A percentile compares a stretch with the other conserved stretches of the same genome.
Evolutionary conservation across 1,140 invertebrate genomes (phyloP).

Genomic region (Leptinotarsa texana): DNA sequence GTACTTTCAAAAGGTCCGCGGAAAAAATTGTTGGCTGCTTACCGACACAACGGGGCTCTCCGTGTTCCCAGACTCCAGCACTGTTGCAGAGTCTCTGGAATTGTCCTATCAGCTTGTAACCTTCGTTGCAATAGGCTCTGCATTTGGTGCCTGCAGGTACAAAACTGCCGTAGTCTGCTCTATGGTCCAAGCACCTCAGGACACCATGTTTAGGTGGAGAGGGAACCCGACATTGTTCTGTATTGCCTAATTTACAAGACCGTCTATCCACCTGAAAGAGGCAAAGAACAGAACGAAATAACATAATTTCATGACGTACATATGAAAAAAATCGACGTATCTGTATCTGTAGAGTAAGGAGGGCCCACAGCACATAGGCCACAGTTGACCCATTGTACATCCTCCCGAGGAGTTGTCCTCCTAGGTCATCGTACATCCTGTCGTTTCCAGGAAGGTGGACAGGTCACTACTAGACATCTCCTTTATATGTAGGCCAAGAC

Average conservation of each 20-base stretch:
- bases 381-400: too few species aligned
- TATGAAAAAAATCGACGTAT: too few species aligned
- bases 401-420: too few species aligned
- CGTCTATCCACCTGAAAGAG: slow-evolving; percentile 25
- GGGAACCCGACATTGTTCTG: slow-evolving; percentile 34
- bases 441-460: too few species aligned
- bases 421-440: too few species aligned
- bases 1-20: too few species aligned
- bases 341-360: too few species aligned
- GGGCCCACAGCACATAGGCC: too few species aligned
- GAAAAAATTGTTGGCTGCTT: slow-evolving; percentile 42
- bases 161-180: slow-evolving; percentile 23
- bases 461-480: too few species aligned
- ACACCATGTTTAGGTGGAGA: slow-evolving; percentile 35
- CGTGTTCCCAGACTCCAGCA: slow-evolving; percentile 60
- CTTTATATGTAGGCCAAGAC: too few species aligned
- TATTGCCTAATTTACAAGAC: slow-evolving; percentile 33
- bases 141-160: slow-evolving; percentile 60
- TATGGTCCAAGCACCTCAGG: slow-evolving; percentile 35
- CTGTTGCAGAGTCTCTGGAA: slow-evolving; percentile 57
- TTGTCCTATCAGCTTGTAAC: slow-evolving; percentile 60
- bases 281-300: too few species aligned
- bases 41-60: slow-evolving; percentile 59
- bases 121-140: slow-evolving; percentile 60
- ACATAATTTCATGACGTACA: too few species aligned